Percentiles rank a stretch among this genome's conserved stretches.
Evolutionary conservation across 2,888 invertebrate species (phyloP).

Genomic region (Pachycephus smyrnensis): DNA sequence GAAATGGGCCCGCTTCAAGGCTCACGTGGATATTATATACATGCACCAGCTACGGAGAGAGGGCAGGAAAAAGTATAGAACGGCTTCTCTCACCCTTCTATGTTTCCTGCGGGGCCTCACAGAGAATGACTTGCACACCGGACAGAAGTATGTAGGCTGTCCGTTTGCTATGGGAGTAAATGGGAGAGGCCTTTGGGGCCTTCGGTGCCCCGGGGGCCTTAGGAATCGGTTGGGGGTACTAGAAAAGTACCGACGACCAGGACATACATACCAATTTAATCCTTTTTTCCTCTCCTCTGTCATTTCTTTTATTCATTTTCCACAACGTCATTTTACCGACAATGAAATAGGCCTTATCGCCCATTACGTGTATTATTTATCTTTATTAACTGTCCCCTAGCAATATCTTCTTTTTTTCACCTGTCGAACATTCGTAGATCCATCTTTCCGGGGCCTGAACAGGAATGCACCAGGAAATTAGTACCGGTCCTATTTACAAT

Average conservation of each 20-base stretch:
- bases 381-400: neutral
- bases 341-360: neutral
- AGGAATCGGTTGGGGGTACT: neutral
- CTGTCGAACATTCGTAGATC: neutral
- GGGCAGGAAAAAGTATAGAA: neutral
- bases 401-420: neutral
- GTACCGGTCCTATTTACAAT: neutral
- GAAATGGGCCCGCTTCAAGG: neutral
- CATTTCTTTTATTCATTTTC: neutral
- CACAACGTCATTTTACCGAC: conserved; percentile 4
- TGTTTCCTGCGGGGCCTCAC: neutral
- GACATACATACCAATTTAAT: neutral
- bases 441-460: neutral
- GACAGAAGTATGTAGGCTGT: conserved; percentile 20
- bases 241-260: neutral
- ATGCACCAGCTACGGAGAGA: neutral
- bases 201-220: neutral
- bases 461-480: neutral
- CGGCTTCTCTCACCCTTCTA: neutral
- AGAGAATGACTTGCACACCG: conserved; percentile 7
- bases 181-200: neutral
- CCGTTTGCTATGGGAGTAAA: conserved; percentile 3
- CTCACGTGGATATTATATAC: neutral
- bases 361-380: conserved; percentile 7
- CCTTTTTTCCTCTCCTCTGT: neutral